Base-by-base conservation (phyloP, 2,888 invertebrate genomes). In the Eustalomyia histrio region DNA sequence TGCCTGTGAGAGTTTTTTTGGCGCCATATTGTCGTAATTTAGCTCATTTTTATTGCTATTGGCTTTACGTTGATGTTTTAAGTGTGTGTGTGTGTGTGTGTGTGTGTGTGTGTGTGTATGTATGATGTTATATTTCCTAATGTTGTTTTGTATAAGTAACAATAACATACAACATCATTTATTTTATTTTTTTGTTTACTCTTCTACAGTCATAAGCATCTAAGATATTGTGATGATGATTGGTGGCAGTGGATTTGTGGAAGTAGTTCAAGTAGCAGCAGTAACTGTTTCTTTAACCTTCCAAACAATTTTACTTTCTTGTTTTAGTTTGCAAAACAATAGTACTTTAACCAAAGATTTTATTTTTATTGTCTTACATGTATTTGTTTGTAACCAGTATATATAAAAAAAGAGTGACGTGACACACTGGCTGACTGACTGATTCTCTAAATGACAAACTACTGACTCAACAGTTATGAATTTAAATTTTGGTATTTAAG, bases 1-100 rank as follows among this genome's bases (percentile, higher is more conserved):
- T 61, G n/a, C n/a, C n/a, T n/a, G n/a, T n/a, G n/a, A n/a, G n/a
- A n/a, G n/a, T n/a, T n/a, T n/a, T 55, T 74, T 76, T 73, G 80
- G 80, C 76, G 80, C 80, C 80, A 74, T 39, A 71, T 57, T 74
- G 76, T 61, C 76, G 76, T 76, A 71, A 78, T 81, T 81, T 81
- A 57, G 53, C 69, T 71, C n/a, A 39, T 64, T 78, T 81, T 76
- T 74, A 71, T 74, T 55, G 50, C 64, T 47, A 21, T 33, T 68
- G 14, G 50, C 12, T 73, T 9, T 39, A 58, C 47, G 39, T 64
- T 69, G 18, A 29, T 75, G 60, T n/a, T 52, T n/a, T n/a, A n/a
- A n/a, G 63, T 79, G 57, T 29, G 39, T 39, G 5, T 47, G 16
- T 74, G 57, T 50, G 5, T 47, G 43, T 43, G 12, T 57, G 58